Evolutionary conservation across 2,113 vertebrate species (phyloP).

Genomic region (Petroica traversi): DNA sequence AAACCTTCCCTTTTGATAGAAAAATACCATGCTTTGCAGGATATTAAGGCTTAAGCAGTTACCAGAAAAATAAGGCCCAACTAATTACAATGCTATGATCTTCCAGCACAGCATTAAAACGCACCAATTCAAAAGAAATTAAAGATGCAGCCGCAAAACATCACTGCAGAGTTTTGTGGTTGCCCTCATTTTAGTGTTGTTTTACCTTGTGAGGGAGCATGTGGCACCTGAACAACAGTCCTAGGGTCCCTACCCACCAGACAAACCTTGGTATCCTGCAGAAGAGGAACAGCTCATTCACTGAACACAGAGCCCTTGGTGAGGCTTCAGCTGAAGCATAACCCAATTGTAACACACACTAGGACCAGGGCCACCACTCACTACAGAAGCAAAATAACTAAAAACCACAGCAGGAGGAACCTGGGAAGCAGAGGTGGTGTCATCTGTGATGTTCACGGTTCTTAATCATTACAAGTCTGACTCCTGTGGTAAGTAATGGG

Average conservation of each 20-base stretch:
- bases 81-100: background rate
- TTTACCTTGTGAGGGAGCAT: accelerated
- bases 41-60: background rate
- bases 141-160: background rate
- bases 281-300: background rate
- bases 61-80: background rate
- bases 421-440: background rate
- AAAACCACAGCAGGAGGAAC: background rate
- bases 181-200: background rate
- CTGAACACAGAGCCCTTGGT: background rate
- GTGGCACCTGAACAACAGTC: background rate
- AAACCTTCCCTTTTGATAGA: background rate
- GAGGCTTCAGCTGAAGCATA: background rate
- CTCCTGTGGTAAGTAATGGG: background rate
- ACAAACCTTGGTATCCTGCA: accelerated
- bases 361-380: background rate
- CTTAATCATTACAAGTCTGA: background rate
- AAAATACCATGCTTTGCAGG: background rate
- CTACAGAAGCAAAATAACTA: background rate
- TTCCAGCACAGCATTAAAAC: background rate
- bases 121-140: background rate
- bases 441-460: background rate
- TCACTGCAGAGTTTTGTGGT: background rate
- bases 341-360: accelerated
- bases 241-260: background rate